Evolutionary conservation across 2,113 vertebrate genomes (phyloP).

Genomic region (Alces alces): DNA sequence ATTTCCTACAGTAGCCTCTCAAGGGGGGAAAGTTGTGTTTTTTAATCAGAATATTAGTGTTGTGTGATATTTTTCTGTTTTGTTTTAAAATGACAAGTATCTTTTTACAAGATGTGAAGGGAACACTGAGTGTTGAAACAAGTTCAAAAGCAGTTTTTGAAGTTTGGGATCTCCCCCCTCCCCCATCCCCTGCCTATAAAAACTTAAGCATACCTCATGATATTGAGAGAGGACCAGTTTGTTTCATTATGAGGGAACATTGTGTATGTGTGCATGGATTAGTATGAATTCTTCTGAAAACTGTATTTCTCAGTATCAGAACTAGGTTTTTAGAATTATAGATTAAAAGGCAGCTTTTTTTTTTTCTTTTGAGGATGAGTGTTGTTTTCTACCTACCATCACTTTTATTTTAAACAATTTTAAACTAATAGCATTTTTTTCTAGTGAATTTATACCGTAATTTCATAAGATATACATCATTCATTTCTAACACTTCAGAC

Average conservation of each 20-base stretch:
- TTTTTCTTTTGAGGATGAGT: not conserved
- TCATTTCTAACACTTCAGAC: not conserved
- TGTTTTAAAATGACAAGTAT: not conserved
- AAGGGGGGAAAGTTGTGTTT: not conserved
- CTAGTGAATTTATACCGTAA: not conserved
- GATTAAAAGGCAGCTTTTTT: not conserved
- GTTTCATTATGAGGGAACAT: not conserved
- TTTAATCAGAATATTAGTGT: constrained; percentile 7
- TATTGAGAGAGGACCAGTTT: not conserved
- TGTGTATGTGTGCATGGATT: not conserved
- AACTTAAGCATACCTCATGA: not conserved
- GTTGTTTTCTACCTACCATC: not conserved
- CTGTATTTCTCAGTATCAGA: not conserved
- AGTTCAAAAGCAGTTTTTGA: not conserved
- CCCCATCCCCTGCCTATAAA: not conserved
- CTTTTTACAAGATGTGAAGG: not conserved
- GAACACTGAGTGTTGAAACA: not conserved
- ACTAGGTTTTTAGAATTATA: not conserved
- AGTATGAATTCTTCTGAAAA: not conserved
- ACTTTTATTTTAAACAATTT: constrained; percentile 38
- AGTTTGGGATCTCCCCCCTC: not conserved
- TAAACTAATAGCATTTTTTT: not conserved
- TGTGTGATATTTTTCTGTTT: not conserved
- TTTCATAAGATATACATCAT: not conserved
- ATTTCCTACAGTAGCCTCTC: not conserved